Evolutionary conservation across 2,888 invertebrate species (phyloP), one percentile per base, ranked within the genome.

Genomic region (Mesorhabditis spiculigera): DNA sequence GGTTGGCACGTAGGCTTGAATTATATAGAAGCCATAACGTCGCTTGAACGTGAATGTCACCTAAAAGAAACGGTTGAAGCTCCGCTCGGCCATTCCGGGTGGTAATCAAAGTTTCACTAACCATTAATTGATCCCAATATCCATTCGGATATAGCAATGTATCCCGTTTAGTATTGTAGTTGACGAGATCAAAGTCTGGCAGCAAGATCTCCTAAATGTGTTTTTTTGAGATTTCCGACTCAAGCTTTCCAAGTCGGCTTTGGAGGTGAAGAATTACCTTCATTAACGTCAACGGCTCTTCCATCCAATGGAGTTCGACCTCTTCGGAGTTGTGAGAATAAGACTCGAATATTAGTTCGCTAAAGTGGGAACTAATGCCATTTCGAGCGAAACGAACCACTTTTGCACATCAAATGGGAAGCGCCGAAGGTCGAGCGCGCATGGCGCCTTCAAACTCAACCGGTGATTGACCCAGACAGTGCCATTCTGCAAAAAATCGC

Each of bases 391-490:
- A 10, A 63, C 64, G 8, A 8, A 63, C 64, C 41, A n/a, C 8
- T 50, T 41, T 43, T 82, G 79, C 4, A 75, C 81, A 72, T 86
- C 86, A 67, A 86, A 86, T 3, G 86, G 86, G 67, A 86, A 86
- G 43, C 81, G 76, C 43, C 86, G 74, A 13, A 86, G 72, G 67
- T 82, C 82, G 43, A 83, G 70, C 68, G 79, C 80, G 72, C 86
- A 86, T 5, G 86, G 86, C 1, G 86, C 84, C 69, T 85, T 85
- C 64, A 86, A 85, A 6, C 78, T 76, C 66, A 86, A 72, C 5
- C 86, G 82, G 71, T 86, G 84, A 68, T 86, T 86, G 63, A 84
- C 75, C 86, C 86, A 86, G 4, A 86, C 80, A 28, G 85, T 84
- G 43, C 86, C 85, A 66, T 84, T 83, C 81, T 83, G 73, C 65